phyloP scores from a whole-genome alignment of 2,888 invertebrate genomes.

The Coleophora deauratella region DNA sequence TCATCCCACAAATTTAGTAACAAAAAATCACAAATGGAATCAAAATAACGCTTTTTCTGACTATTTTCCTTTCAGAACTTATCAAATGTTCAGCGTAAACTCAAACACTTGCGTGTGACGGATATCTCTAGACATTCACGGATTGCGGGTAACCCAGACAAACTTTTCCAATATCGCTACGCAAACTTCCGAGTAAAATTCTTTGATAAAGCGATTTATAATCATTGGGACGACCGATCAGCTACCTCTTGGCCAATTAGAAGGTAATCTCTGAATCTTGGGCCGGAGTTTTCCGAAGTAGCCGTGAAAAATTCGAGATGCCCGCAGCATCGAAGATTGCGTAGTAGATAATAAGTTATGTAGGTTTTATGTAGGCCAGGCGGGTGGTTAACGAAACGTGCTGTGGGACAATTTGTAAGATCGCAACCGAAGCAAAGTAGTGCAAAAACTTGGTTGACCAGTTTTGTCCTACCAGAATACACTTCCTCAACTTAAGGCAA shows the following conservation, averaged over 20 bases:
- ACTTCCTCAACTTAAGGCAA: no score
- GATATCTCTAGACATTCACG: slow-evolving; percentile 47
- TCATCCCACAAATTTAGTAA: no score
- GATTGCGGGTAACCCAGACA: slow-evolving; percentile 33
- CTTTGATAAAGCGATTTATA: slow-evolving; percentile 65
- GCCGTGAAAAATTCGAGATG: slow-evolving; percentile 9
- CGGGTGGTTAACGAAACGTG: neutral
- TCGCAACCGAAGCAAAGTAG: no score
- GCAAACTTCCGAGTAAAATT: slow-evolving; percentile 40
- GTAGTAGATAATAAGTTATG: neutral
- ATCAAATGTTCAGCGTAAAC: slow-evolving; percentile 23
- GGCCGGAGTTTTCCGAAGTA: slow-evolving; percentile 22
- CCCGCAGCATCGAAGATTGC: slow-evolving; percentile 8
- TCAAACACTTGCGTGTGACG: slow-evolving; percentile 35
- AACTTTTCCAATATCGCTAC: slow-evolving; percentile 61
- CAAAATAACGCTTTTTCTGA: no score
- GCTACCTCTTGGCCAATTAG: slow-evolving; percentile 32
- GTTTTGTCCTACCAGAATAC: no score
- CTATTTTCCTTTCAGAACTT: no score
- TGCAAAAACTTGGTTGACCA: no score
- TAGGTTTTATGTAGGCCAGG: neutral
- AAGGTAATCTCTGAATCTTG: slow-evolving; percentile 34
- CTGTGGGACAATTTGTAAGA: neutral
- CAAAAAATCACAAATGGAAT: no score
- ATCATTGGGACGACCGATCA: slow-evolving; percentile 39